Conservation (phyloP, 2,113 vertebrate species). For the Oryzias melastigma region DNA sequence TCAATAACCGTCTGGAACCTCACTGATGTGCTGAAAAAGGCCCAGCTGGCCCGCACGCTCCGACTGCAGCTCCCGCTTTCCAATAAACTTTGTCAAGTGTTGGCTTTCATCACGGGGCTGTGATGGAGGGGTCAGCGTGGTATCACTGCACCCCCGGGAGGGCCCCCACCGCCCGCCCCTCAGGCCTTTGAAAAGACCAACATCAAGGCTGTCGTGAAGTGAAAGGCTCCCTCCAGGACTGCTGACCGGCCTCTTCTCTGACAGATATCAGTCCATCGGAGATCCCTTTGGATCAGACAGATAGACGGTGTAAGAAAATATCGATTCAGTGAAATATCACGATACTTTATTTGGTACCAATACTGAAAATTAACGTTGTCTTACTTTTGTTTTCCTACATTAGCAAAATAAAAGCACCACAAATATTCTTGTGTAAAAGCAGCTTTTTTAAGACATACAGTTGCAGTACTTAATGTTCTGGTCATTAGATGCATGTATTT, state of each 20-base stretch:
- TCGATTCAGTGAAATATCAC: too few species aligned
- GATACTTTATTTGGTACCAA: too few species aligned
- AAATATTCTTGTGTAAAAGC: too few species aligned
- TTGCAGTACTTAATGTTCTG: too few species aligned
- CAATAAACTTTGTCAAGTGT: neutral
- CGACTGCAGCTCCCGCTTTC: neutral
- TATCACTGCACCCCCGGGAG: neutral
- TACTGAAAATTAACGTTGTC: too few species aligned
- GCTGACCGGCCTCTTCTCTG: neutral
- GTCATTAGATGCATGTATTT: too few species aligned
- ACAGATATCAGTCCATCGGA: too few species aligned
- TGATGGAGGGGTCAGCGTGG: slow-evolving; percentile 21
- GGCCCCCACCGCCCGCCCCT: neutral
- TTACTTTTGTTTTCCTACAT: too few species aligned
- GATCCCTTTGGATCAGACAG: too few species aligned
- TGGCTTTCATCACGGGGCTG: slow-evolving; percentile 22
- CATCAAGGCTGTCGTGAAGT: slow-evolving; percentile 20
- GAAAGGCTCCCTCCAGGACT: neutral
- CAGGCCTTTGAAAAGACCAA: slow-evolving; percentile 24
- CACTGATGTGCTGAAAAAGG: slow-evolving; percentile 27
- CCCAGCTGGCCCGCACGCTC: neutral
- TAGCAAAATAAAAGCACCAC: too few species aligned
- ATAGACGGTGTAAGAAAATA: too few species aligned
- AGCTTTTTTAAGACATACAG: too few species aligned
- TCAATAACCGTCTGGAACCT: slow-evolving; percentile 18